phyloP scores from a whole-genome alignment of 2,113 vertebrate genomes.

The Chlamydotis undulata region DNA sequence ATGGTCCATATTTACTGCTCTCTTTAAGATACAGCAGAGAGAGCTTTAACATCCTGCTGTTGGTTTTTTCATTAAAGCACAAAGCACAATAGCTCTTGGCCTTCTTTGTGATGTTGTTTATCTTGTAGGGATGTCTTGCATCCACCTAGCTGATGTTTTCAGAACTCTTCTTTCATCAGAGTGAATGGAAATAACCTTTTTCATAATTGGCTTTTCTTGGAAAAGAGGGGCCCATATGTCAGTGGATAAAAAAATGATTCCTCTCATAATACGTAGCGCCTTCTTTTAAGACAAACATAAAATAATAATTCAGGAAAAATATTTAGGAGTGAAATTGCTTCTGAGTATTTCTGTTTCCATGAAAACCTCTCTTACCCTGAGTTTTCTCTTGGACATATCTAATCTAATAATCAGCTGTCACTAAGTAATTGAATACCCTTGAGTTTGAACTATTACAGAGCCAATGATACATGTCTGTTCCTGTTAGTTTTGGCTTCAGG shows the following conservation, averaged over 20 bases:
- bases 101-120: not conserved
- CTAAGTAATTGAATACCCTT: conserved; percentile 55
- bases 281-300: conserved; percentile 54
- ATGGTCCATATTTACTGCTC: not conserved
- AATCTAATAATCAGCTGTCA: conserved; percentile 62
- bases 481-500: conserved; percentile 32
- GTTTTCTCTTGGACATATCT: conserved; percentile 47
- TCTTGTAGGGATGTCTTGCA: not conserved
- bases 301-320: conserved; percentile 60
- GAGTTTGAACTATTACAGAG: conserved; percentile 7
- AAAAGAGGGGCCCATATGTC: not conserved
- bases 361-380: conserved; percentile 39
- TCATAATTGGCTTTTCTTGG: conserved; percentile 42
- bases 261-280: conserved; percentile 8
- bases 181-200: conserved; percentile 27
- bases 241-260: conserved; percentile 55
- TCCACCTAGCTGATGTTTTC: conserved; percentile 14
- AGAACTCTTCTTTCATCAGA: not conserved
- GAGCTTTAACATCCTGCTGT: not conserved
- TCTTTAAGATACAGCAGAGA: not conserved
- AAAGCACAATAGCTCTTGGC: not conserved
- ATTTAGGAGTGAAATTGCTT: conserved; percentile 70
- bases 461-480: not conserved
- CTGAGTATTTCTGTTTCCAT: conserved; percentile 47
- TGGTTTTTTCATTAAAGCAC: not conserved